A percentile compares a stretch with the other conserved stretches of the same genome.
Evolutionary conservation across 2,797 vertebrate species (phyloP).

Genomic region (Sus cebifrons): DNA sequence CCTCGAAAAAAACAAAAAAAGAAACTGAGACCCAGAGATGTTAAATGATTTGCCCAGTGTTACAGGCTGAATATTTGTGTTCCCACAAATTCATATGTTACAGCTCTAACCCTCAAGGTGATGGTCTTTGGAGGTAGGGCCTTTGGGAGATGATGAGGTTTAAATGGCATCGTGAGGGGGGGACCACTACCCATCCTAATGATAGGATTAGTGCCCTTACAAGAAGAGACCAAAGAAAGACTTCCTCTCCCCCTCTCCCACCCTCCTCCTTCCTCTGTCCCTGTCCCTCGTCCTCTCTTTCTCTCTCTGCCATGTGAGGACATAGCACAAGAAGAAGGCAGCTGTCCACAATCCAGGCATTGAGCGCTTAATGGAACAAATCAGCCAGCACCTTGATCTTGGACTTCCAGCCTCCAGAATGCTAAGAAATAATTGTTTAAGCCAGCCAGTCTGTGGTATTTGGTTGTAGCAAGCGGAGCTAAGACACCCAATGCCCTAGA

Average conservation of each 20-base stretch:
- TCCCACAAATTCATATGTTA: not conserved
- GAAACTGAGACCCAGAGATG: not conserved
- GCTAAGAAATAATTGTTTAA: not conserved
- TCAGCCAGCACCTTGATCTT: not conserved
- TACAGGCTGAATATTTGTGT: not conserved
- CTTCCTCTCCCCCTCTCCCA: not conserved
- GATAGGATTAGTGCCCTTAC: not conserved
- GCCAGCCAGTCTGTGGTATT: not conserved
- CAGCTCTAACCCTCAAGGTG: not conserved
- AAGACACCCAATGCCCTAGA: not conserved
- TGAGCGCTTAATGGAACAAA: not conserved
- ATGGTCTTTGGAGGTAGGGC: not conserved
- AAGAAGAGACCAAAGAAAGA: not conserved
- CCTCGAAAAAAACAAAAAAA: not conserved
- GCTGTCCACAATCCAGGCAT: not conserved
- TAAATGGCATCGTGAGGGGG: not conserved
- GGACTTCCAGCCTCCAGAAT: not conserved
- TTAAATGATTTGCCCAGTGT: not conserved
- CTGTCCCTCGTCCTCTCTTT: not conserved
- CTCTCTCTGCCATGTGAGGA: not conserved
- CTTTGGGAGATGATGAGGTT: not conserved
- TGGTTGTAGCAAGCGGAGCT: not conserved
- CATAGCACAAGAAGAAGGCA: not conserved
- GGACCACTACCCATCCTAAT: not conserved
- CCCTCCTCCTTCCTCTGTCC: fast-evolving